Conservation (phyloP, 2,113 vertebrate genomes). For the Paracyprichromis sp. region DNA sequence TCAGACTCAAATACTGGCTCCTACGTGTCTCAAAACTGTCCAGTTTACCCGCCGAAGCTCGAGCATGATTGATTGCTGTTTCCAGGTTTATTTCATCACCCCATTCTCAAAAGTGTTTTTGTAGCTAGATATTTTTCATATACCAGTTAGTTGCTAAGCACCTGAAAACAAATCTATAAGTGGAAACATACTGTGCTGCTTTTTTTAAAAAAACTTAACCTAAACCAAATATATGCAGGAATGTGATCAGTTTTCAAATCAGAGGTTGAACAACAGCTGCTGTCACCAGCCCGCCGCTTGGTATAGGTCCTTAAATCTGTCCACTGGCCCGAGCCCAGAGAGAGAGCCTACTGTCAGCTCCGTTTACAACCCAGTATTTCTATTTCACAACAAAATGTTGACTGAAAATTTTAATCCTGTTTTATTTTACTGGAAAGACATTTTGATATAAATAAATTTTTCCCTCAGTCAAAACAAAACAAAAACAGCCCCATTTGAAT, state of each 20-base stretch:
- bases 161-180: conserved; percentile 12
- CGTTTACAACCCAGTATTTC: not conserved
- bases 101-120: conserved; percentile 40
- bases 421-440: not conserved
- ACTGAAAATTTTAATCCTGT: not conserved
- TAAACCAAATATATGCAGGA: not conserved
- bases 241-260: not conserved
- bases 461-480: not conserved
- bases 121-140: conserved; percentile 24
- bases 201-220: not conserved
- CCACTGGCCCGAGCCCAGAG: not conserved
- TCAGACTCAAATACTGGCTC: conserved; percentile 66
- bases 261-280: conserved; percentile 4
- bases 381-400: conserved; percentile 2
- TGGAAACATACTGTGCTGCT: not conserved
- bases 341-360: not conserved
- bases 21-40: conserved; percentile 67
- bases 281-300: not conserved
- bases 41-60: conserved; percentile 58
- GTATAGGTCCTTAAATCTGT: not conserved
- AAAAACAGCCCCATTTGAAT: not conserved
- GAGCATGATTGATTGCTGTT: conserved; percentile 64
- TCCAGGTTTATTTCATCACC: conserved; percentile 65
- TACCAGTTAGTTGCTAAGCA: conserved; percentile 24
- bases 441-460: not conserved